Evolutionary conservation across 2,888 invertebrate genomes (phyloP).

Genomic region (Atherix ibis): DNA sequence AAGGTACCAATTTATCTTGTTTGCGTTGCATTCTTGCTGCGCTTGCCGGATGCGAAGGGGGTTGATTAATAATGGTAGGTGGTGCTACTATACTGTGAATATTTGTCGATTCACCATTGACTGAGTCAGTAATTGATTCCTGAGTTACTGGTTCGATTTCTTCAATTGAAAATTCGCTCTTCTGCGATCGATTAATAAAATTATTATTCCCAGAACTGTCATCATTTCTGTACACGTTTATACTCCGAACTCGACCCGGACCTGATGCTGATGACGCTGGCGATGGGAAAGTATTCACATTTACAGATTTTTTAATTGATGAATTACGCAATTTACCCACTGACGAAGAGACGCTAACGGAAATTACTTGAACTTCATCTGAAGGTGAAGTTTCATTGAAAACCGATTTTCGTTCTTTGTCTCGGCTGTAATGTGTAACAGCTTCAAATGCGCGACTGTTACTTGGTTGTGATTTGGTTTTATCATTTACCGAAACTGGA

Average conservation of each 20-base stretch:
- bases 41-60: constrained; percentile 22
- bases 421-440: no score
- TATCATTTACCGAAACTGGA: no score
- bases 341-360: constrained; percentile 38
- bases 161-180: constrained; percentile 42
- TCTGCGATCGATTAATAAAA: constrained; percentile 36
- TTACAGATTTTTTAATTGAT: no score
- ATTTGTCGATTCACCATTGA: constrained; percentile 25
- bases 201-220: constrained; percentile 7
- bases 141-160: constrained; percentile 38
- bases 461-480: constrained; percentile 11
- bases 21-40: constrained; percentile 24
- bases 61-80: constrained; percentile 32
- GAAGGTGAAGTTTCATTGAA: constrained; percentile 1
- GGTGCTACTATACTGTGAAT: constrained; percentile 30
- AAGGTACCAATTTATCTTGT: constrained; percentile 32
- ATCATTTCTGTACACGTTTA: not conserved
- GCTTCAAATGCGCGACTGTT: not conserved
- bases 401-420: no score
- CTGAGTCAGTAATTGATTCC: constrained; percentile 19
- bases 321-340: constrained; percentile 15
- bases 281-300: not conserved
- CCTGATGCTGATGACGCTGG: not conserved
- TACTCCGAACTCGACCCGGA: no score
- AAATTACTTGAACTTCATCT: constrained; percentile 33